Evolutionary conservation across 2,888 invertebrate species (phyloP), one percentile per base, ranked within the genome.

Genomic region (Leucoptera coffeella): DNA sequence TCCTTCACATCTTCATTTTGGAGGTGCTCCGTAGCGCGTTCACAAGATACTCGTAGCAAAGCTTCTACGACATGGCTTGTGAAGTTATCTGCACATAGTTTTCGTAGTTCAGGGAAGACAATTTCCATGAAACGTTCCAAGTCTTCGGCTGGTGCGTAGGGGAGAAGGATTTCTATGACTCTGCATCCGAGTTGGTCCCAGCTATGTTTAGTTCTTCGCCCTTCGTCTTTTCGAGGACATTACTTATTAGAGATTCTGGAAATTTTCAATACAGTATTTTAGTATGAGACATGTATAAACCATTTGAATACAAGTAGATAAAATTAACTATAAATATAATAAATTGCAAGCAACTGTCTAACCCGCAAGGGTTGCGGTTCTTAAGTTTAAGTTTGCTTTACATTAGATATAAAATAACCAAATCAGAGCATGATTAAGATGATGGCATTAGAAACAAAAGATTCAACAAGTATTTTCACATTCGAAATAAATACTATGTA

Each of bases 41-140:
- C 53, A 22, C 75, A 74, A 4, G 76, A 65, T 8, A 77, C 65
- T 32, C 43, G 50, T 5, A 85, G 47, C 32, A 89, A 52, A 22
- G 80, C 81, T 42, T 91, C 82, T 1, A 90, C 43, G 2, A 91
- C 83, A 43, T 88, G 87, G 30, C 86, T 86, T 0, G 85, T 82
- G 51, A 82, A 90, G 33, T 77, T 75, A 44, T 91, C 87, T 1
- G 78, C 77, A 35, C 82, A 83, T 4, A 87, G 54, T 5, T 75
- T 78, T 14, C 91, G 71, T 14, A 90, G 51, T 24, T 80, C 79
- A 1, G 78, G 71, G 9, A 73, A 65, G 26, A 90, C 75, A 2
- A 74, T 72, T 3, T 69, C 60, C 10, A 80, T 74, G 40, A 77
- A 83, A 4, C 77, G 62, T 33, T 80, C 73, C 10, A 90, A 47